Base-by-base conservation (phyloP, 2,113 vertebrate genomes). In the Neogobius melanostomus region DNA sequence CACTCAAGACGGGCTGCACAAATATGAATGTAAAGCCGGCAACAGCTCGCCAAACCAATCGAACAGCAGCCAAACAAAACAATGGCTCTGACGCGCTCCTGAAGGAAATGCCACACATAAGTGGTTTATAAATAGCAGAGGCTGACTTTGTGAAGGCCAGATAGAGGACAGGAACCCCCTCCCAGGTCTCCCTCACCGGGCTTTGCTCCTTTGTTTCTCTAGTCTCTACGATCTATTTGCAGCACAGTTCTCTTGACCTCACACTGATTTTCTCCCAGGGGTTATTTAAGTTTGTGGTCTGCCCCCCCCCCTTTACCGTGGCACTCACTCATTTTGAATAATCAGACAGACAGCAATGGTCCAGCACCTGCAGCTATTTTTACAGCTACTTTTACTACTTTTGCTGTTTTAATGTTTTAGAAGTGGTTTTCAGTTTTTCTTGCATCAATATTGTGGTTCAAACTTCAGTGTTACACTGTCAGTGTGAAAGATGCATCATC, bases 51-150 rank as follows among this genome's bases (percentile, higher is more conserved):
- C 74, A 79, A 82, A 74, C 78, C 84, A 75, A 76, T 85, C 80
- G 73, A 84, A 82, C 66, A 14, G 72, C 84, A 72, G 86, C 89
- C 87, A 85, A 85, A 76, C 64, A 87, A 91, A 92, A 93, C 92
- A 94, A 93, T 92, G 76, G 86, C 77, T 81, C 68, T 36, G 28
- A 48, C 68, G 64, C 67, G 61, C 72, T 80, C 79, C 80, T 57
- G 59, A 80, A 92, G 92, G 92, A 94, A 94, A 93, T 93, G 84
- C 92, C 91, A 86, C 87, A 91, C 91, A 87, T 92, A 91, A 80
- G 72, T 7, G 71, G 61, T 72, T 69, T 92, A 92, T 88, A 91
- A 92, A 93, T 94, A 92, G 92, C 85, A 82, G 48, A 74, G 63
- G 81, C 52, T 83, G 84, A 85, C 87, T 91, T 89, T 90, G 81